Evolutionary conservation across 2,888 invertebrate species (phyloP), one percentile per base, ranked within the genome.

Genomic region (Latheticus oryzae): DNA sequence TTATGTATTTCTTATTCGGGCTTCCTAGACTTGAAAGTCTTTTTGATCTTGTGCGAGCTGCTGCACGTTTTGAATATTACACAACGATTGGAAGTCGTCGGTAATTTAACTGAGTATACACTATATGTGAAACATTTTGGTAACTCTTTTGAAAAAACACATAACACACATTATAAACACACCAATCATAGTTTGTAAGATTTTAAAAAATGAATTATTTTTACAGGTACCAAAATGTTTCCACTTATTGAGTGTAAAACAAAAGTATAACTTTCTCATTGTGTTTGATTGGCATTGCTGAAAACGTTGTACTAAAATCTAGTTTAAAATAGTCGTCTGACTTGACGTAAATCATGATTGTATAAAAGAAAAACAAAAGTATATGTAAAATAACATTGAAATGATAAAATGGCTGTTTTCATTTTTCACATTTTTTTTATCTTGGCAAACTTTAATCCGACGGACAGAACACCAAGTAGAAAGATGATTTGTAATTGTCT

Each of bases 381-480:
- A 67, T 75, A 63, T 75, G 70, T 71, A 71, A 74, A 68, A 72
- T 68, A 70, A 68, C n/a, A n/a, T n/a, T n/a, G n/a, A n/a, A n/a
- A n/a, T n/a, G n/a, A 63, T 70, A 71, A 73, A 67, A 60, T 60
- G 65, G 60, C 64, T 51, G 9, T 2, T 33, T 5, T 12, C 12
- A n/a, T 32, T 32, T 32, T 32, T 7, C n/a, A 33, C 3, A 13
- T 15, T 33, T 15, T 11, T 33, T 17, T 17, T 19, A 28, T 16
- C 32, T 17, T 26, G 38, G 33, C 21, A 19, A 32, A 23, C 30
- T 16, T 28, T 28, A 16, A 17, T 33, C 37, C 28, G 13, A 23
- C 57, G 63, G 65, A 56, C 61, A 63, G 58, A 73, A 73, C 73
- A 73, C 73, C 73, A 73, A 72, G 60, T 66, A 68, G 58, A 67